Evolutionary conservation across 2,888 invertebrate species (phyloP), one percentile per base, ranked within the genome.

Genomic region (Saturnia japonica): DNA sequence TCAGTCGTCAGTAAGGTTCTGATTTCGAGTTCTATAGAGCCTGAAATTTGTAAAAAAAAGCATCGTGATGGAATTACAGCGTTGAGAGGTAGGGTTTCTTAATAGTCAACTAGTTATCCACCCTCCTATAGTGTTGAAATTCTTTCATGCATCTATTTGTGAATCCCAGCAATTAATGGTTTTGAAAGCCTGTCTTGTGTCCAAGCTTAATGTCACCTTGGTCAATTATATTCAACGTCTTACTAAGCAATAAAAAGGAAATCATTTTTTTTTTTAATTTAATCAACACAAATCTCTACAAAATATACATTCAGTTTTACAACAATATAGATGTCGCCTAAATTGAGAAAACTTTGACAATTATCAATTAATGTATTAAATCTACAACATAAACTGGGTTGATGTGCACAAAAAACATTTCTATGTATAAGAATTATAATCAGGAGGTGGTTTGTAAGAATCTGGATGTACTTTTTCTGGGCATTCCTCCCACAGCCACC

Each of bases 401-500:
- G 22, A 51, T 69, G 69, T 70, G 62, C 42, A 72, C 42, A 57
- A 19, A 71, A 68, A 25, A 69, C 40, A 6, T 74, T 70, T 43
- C 25, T 74, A 74, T 47, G 69, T 69, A 71, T 75, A 74, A 72
- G 79, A 84, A 71, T 77, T 83, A 75, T 87, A 87, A 74, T 79
- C 82, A 51, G 86, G 82, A 51, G 86, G 82, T 51, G 83, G 82
- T 51, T 85, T 80, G 69, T 85, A 79, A 16, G 82, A 73, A 45
- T 75, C 75, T 19, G 76, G 70, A 28, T 74, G 74, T 62, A 74
- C 74, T 40, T 76, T 74, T 47, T 80, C 77, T 1, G 88, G 85
- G 75, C 93, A 91, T 62, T 94, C 94, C 67, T 94, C 94, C 94
- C 94, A 94, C 57, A 94, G 72, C 94, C 94, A 94, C 94, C 94